A percentile compares a stretch with the other conserved stretches of the same genome.
These are phyloP conservation scores for Natator depressus DNA, from an alignment of 2,113 vertebrate genomes.

Conservation along the genomic window DNA sequence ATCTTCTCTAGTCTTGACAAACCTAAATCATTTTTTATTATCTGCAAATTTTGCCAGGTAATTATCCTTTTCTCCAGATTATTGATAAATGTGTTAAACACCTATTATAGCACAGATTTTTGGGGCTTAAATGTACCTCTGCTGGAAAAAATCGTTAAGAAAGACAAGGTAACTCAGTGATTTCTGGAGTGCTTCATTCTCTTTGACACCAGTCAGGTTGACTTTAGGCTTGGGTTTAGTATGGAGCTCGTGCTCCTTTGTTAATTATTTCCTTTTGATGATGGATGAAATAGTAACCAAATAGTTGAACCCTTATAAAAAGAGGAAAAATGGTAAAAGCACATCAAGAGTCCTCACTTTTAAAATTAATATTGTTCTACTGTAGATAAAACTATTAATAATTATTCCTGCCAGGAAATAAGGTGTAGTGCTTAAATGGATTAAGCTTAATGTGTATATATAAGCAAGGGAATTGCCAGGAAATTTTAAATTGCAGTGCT, in stretches of 20 bases:
- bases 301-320: background rate
- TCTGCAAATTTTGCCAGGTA: background rate
- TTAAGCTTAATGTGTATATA: background rate
- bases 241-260: background rate
- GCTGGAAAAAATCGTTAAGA: background rate
- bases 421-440: slow-evolving; percentile 24
- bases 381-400: background rate
- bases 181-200: background rate
- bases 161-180: background rate
- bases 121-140: background rate
- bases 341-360: background rate
- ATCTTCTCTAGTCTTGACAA: background rate
- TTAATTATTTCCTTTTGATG: background rate
- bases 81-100: background rate
- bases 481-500: slow-evolving; percentile 17
- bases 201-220: background rate
- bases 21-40: background rate
- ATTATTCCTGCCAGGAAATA: slow-evolving; percentile 23
- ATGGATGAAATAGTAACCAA: background rate
- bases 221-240: background rate
- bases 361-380: slow-evolving; percentile 49
- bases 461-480: background rate
- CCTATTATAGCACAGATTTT: background rate
- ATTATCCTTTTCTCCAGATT: background rate
- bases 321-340: background rate